Base-by-base conservation (phyloP, 2,113 vertebrate species). In the Promerops cafer region DNA sequence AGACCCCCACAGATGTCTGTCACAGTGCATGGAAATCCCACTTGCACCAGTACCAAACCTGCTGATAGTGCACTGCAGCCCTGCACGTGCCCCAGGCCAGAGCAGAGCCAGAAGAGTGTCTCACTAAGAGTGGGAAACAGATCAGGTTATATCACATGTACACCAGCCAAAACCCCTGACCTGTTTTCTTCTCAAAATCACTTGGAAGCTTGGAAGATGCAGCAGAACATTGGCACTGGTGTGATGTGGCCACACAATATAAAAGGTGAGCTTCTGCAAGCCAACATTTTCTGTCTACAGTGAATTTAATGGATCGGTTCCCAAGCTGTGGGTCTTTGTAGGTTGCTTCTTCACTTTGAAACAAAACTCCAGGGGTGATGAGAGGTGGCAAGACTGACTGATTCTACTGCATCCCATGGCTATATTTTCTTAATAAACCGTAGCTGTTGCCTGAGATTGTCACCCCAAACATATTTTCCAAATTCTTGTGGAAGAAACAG, bases 31-130 rank as follows among this genome's bases (percentile, higher is more conserved):
- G 31, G 60, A 65, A 53, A 53, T 7, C 19, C 17, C 5, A 6
- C 9, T 57, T 16, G 6, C 30, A 39, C 1, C 56, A 37, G 39
- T 3, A 16, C 15, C 22, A 87, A n/a, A 13, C 9, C 23, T 54
- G 16, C n/a, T 35, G 11, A 30, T 0, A 13, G 27, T 1, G 5
- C 6, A 28, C 5, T 30, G 24, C 52, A 71, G 19, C 6, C 18
- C 28, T 4, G 6, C 8, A 2, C 0, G 4, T 1, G 24, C 5
- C 16, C 10, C 18, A 37, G 17, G 35, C 26, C 54, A 91, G 28
- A 81, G 44, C 2, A 2, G 22, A 77, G 30, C 35, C n/a, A 14
- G 5, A 27, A 6, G 13, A 26, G 60, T 0, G 8, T 21, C 23
- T 56, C 53, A 35, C 27, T 13, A 31, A 52, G 0, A 35, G 21